Evolutionary conservation across 2,888 invertebrate genomes (phyloP), one percentile per base, ranked within the genome.

Genomic region (Xestia rhomboidea): DNA sequence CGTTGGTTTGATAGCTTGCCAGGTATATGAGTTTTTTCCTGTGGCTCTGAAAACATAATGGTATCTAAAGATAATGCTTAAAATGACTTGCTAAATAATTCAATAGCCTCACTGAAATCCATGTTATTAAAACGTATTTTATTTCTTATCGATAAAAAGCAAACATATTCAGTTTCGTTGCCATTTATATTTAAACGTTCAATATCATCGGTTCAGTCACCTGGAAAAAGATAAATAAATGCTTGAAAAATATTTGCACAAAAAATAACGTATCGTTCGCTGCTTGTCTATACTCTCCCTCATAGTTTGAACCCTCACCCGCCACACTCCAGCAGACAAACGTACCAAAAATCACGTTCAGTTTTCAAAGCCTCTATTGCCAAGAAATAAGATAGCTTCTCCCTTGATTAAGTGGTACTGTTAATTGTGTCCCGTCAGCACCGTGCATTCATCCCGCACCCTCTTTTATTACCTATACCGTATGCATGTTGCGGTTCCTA

Each of bases 401-500:
- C 63, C 79, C 78, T 77, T 84, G 87, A 77, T 76, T 70, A 63
- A 71, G 57, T 80, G 60, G 68, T 74, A 71, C 80, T 85, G 86
- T 74, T 84, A 84, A 91, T 90, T 87, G 87, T 89, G 89, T 90
- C 83, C 83, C 89, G 92, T 90, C 93, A 93, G 91, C 93, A 89
- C 64, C 93, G 93, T 93, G 94, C 95, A 95, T 96, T 95, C 95
- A 94, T 93, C 92, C 93, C 92, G 93, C 95, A 95, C 96, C 96
- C 96, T 93, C 93, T 91, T 94, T 94, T 95, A 95, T 95, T 95
- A 92, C 93, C 93, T 95, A 94, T 95, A 95, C 93, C 92, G 93
- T 95, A 94, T 95, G 95, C 95, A 95, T 94, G 94, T 94, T 94
- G 95, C 93, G 95, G 95, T 94, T 91, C 90, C 92, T 90, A 95